Conservation (phyloP, 2,113 vertebrate species). For the Lynx canadensis region DNA sequence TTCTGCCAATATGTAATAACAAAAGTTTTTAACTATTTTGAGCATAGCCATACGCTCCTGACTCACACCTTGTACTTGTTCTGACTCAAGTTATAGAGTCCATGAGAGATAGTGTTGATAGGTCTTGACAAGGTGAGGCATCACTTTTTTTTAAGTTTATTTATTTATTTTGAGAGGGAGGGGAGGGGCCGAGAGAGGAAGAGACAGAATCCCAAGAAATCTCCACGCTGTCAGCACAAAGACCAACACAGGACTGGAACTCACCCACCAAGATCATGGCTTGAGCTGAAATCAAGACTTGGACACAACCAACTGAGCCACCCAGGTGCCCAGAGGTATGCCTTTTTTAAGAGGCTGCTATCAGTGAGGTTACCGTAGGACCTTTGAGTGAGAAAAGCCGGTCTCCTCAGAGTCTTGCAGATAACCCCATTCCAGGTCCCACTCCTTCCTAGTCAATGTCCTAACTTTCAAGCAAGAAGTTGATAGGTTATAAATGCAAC, state of each 20-base stretch:
- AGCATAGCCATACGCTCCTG: not conserved
- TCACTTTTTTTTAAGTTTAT: too few relatives aligned
- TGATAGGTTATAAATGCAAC: not conserved
- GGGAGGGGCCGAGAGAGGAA: too few relatives aligned
- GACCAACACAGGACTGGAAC: too few relatives aligned
- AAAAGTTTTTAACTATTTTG: constrained; percentile 10
- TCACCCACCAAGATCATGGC: too few relatives aligned
- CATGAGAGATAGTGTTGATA: not conserved
- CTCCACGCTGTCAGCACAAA: too few relatives aligned
- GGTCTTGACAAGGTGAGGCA: not conserved
- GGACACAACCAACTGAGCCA: too few relatives aligned
- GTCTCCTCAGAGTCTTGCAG: not conserved
- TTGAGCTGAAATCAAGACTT: too few relatives aligned
- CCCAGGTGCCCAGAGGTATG: not conserved
- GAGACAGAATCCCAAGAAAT: too few relatives aligned
- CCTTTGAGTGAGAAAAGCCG: not conserved
- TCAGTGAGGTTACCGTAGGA: not conserved
- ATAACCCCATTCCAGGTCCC: not conserved
- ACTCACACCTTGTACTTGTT: not conserved
- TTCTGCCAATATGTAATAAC: constrained; percentile 6
- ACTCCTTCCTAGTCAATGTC: not conserved
- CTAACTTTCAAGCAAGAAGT: constrained; percentile 17
- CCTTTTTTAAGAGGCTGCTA: not conserved
- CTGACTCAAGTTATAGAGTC: not conserved
- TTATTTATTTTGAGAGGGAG: too few relatives aligned